phyloP scores from a whole-genome alignment of 2,113 vertebrate species.

The Cricetomys ansorgei region DNA sequence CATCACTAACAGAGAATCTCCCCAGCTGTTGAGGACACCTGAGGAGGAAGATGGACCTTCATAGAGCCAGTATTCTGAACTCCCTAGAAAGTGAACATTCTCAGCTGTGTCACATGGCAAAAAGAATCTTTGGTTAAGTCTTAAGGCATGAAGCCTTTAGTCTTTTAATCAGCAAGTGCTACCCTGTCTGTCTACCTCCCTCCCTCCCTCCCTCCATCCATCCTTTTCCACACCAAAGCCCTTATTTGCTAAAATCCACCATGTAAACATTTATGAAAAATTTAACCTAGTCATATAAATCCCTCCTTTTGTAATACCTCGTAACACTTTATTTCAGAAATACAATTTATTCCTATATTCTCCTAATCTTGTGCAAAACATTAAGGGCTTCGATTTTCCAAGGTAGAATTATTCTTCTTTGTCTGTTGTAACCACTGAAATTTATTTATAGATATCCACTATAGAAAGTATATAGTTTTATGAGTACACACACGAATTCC shows the following conservation, averaged over 20 bases:
- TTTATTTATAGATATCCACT: background rate
- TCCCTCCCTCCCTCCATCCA: background rate
- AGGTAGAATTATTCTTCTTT: background rate
- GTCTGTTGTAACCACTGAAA: background rate
- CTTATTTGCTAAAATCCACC: conserved; percentile 41
- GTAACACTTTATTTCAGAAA: background rate
- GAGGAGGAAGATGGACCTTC: background rate
- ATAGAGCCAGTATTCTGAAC: background rate
- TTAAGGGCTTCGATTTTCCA: background rate
- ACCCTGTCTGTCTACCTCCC: background rate
- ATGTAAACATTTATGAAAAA: background rate
- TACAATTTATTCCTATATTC: conserved; percentile 3
- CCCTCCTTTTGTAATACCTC: background rate
- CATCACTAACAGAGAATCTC: background rate
- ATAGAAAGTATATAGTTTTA: conserved; percentile 1
- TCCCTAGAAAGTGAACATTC: background rate
- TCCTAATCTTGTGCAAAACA: background rate
- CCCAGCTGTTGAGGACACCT: background rate
- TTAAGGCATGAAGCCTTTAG: conserved; percentile 20
- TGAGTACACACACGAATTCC: background rate
- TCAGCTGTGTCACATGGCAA: conserved; percentile 24
- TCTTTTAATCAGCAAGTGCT: conserved; percentile 21
- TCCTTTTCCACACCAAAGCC: too few relatives aligned
- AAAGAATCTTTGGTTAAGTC: background rate
- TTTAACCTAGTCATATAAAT: background rate